Evolutionary conservation across 1,140 invertebrate genomes (phyloP).

Genomic region (Eupeodes corollae): DNA sequence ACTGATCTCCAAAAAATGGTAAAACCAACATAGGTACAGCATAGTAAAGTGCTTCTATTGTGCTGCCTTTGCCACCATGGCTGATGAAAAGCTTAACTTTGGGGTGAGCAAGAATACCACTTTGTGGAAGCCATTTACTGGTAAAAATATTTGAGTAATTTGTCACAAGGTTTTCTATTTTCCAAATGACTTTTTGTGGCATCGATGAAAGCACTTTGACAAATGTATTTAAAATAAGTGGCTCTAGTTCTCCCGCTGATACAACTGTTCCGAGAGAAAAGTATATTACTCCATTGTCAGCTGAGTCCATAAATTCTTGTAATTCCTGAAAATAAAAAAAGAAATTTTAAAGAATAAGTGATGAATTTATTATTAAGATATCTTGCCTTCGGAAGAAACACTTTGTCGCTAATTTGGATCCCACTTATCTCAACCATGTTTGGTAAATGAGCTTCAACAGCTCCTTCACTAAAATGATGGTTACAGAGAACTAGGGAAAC

Average conservation of each 20-base stretch:
- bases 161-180: constrained; percentile 36
- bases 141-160: constrained; percentile 48
- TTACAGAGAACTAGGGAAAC: constrained; percentile 21
- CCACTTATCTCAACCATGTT: constrained; percentile 37
- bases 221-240: constrained; percentile 19
- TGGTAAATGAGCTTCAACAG: constrained; percentile 30
- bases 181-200: constrained; percentile 39
- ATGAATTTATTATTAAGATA: neutral
- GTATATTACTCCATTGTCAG: constrained; percentile 42
- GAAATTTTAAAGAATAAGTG: neutral
- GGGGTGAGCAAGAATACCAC: constrained; percentile 49
- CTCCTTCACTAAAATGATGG: constrained; percentile 29
- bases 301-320: constrained; percentile 36
- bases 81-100: constrained; percentile 56
- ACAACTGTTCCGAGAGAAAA: constrained; percentile 47
- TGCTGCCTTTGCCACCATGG: constrained; percentile 56
- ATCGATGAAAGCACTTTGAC: constrained; percentile 37
- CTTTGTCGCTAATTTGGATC: constrained; percentile 26
- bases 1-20: constrained; percentile 54
- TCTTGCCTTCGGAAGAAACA: constrained; percentile 8
- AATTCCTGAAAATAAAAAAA: constrained; percentile 27
- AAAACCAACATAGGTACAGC: constrained; percentile 57
- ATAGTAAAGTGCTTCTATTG: constrained; percentile 55
- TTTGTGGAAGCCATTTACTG: constrained; percentile 57
- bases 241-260: constrained; percentile 35